phyloP scores from a whole-genome alignment of 2,888 invertebrate genomes.

The Ochropacha duplaris region DNA sequence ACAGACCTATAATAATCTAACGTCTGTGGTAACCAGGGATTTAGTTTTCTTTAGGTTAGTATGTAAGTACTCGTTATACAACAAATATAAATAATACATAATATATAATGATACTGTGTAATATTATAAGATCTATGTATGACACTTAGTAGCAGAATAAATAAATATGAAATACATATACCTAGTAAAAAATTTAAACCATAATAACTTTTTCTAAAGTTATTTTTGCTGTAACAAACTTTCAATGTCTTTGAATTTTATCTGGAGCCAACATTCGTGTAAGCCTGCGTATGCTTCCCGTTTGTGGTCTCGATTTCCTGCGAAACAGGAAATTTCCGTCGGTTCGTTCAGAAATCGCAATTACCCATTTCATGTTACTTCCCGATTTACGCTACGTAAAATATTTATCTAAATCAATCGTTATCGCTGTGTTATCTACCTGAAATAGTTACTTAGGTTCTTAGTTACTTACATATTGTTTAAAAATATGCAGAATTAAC shows the following conservation, averaged over 20 bases:
- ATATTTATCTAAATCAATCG: neutral
- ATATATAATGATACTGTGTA: too few relatives aligned
- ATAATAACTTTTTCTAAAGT: neutral
- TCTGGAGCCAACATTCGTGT: conserved; percentile 21
- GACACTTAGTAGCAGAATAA: too few relatives aligned
- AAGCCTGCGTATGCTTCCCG: conserved; percentile 39
- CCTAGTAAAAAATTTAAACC: neutral
- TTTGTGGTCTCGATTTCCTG: conserved; percentile 57
- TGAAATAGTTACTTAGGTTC: too few relatives aligned
- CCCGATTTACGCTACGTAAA: conserved; percentile 12
- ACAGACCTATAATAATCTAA: too few relatives aligned
- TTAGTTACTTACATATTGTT: too few relatives aligned
- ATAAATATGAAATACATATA: too few relatives aligned
- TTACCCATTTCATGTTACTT: conserved; percentile 28
- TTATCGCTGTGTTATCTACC: too few relatives aligned
- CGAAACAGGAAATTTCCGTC: conserved; percentile 55
- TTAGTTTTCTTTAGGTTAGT: neutral
- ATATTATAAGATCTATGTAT: too few relatives aligned
- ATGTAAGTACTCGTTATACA: too few relatives aligned
- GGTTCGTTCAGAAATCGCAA: conserved; percentile 42
- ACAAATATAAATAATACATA: too few relatives aligned
- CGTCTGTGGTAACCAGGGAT: too few relatives aligned
- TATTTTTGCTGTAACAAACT: neutral
- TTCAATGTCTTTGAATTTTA: neutral
- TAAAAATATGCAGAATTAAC: too few relatives aligned